These are phyloP conservation scores for Idaea aversata DNA, from an alignment of 2,888 invertebrate genomes.

Conservation along the genomic window DNA sequence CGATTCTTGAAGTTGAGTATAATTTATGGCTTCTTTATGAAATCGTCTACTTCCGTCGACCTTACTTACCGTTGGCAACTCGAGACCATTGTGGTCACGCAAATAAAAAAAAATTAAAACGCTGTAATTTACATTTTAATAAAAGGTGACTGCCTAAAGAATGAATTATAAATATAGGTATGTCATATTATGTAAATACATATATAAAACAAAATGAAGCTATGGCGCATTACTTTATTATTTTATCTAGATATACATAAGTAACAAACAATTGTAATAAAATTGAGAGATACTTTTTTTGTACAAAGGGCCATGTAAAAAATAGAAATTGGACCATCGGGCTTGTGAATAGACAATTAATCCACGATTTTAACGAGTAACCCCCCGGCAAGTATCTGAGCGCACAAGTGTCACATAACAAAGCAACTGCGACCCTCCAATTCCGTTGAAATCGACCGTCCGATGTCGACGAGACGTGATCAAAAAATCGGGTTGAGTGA, in stretches of 20 bases:
- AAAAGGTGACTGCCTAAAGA: background rate
- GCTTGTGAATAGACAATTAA: slow-evolving; percentile 60
- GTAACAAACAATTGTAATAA: background rate
- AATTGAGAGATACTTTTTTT: background rate
- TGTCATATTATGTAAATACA: background rate
- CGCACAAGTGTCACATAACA: slow-evolving; percentile 78
- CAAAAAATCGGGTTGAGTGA: slow-evolving; percentile 58
- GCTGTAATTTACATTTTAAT: slow-evolving; percentile 21
- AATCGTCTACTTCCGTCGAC: slow-evolving; percentile 70
- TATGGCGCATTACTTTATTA: too few relatives aligned
- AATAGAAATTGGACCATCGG: background rate
- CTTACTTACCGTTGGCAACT: slow-evolving; percentile 46
- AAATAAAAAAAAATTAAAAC: slow-evolving; percentile 36
- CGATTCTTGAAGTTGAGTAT: slow-evolving; percentile 36
- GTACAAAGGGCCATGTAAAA: background rate
- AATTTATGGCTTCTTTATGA: slow-evolving; percentile 31
- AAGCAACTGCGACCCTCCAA: slow-evolving; percentile 71
- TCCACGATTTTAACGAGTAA: slow-evolving; percentile 64
- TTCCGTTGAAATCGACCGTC: slow-evolving; percentile 60
- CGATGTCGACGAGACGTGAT: slow-evolving; percentile 30
- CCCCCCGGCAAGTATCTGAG: slow-evolving; percentile 63
- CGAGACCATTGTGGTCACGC: slow-evolving; percentile 54
- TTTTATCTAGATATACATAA: background rate
- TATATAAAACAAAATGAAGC: background rate
- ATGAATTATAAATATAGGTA: background rate